Percentiles rank a stretch among this genome's conserved stretches.
phyloP scores from a whole-genome alignment of 2,888 invertebrate species.

The Torymus texanus region DNA sequence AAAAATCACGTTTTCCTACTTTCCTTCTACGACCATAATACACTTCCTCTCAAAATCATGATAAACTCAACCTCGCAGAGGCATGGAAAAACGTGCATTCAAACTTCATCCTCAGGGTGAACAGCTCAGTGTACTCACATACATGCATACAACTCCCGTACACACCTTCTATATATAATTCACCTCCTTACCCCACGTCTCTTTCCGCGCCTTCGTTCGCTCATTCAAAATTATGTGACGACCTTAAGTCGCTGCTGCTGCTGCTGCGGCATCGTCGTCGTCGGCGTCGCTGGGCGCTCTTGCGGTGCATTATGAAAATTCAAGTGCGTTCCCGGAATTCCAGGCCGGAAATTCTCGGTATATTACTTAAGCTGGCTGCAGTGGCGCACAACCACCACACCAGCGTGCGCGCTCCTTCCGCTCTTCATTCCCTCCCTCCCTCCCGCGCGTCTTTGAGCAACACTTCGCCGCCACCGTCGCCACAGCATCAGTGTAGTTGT shows the following conservation, averaged over 20 bases:
- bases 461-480: slow-evolving; percentile 19
- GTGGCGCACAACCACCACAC: too few species aligned
- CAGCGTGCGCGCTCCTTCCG: neutral
- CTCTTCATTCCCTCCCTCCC: neutral
- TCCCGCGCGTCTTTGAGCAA: slow-evolving; percentile 28
- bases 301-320: slow-evolving; percentile 45
- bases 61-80: too few species aligned
- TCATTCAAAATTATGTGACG: slow-evolving; percentile 13
- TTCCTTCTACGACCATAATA: too few species aligned
- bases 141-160: too few species aligned
- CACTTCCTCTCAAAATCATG: too few species aligned
- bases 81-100: too few species aligned
- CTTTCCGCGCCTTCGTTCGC: too few species aligned
- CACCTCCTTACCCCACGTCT: too few species aligned
- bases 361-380: slow-evolving; percentile 27
- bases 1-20: too few species aligned
- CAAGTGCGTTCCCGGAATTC: slow-evolving; percentile 36
- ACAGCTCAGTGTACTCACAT: too few species aligned
- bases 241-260: slow-evolving; percentile 4
- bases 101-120: too few species aligned
- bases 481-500: neutral
- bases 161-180: too few species aligned
- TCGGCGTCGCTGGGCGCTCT: neutral
- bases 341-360: slow-evolving; percentile 38
- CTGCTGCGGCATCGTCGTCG: neutral